phyloP scores from a whole-genome alignment of 2,888 invertebrate species.

The Acleris laterana region DNA sequence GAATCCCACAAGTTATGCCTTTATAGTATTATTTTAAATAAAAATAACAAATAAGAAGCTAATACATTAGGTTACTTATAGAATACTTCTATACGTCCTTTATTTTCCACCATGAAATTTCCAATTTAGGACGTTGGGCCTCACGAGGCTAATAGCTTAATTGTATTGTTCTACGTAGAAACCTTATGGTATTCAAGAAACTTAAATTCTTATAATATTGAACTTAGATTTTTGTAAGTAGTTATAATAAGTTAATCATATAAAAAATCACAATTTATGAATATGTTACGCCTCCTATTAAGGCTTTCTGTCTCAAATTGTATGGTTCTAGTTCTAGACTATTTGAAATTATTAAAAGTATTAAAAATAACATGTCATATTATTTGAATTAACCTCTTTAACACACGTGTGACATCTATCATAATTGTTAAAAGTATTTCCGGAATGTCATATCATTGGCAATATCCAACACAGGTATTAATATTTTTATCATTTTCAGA shows the following conservation, averaged over 20 bases:
- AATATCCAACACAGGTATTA: slow-evolving; percentile 42
- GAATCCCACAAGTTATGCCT: no score
- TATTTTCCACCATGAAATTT: no score
- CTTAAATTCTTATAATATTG: background rate
- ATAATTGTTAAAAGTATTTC: no score
- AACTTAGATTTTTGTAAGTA: background rate
- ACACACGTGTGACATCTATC: no score
- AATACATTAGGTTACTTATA: background rate
- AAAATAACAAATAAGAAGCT: background rate
- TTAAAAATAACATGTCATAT: background rate
- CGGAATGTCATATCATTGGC: no score
- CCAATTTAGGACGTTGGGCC: no score
- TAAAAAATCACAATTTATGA: no score
- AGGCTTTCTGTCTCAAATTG: background rate
- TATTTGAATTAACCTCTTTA: background rate
- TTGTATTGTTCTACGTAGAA: background rate
- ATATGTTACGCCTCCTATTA: no score
- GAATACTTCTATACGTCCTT: background rate
- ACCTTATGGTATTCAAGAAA: background rate
- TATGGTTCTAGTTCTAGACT: slow-evolving; percentile 3
- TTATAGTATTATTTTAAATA: no score
- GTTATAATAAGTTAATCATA: no score
- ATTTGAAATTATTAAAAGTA: background rate
- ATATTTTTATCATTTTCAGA: slow-evolving; percentile 62
- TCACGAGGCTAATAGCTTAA: no score